These are phyloP conservation scores for Crotophaga sulcirostris DNA, from an alignment of 2,113 vertebrate species.

Conservation along the genomic window DNA sequence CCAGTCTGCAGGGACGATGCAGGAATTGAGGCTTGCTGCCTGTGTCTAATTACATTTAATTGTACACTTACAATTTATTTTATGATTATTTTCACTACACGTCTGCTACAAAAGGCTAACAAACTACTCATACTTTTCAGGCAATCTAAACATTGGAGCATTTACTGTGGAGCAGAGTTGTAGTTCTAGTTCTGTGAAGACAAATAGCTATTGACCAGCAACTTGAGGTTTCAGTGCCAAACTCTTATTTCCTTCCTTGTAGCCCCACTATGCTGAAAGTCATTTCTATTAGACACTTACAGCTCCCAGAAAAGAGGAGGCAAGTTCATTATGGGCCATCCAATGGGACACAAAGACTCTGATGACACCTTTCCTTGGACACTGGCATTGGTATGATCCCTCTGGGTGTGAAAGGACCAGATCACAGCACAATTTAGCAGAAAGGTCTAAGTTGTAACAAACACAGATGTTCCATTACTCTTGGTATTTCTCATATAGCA, in stretches of 20 bases:
- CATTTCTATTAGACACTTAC: not conserved
- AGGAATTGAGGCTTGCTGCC: not conserved
- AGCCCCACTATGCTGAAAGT: not conserved
- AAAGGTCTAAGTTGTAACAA: not conserved
- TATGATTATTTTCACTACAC: not conserved
- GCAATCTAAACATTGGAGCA: not conserved
- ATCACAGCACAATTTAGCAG: not conserved
- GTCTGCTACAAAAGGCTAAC: not conserved
- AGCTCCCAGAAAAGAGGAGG: not conserved
- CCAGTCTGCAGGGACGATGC: not conserved
- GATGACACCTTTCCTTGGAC: not conserved
- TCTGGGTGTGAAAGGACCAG: not conserved
- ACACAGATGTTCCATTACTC: not conserved
- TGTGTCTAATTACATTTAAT: not conserved
- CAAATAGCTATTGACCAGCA: not conserved
- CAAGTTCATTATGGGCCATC: not conserved
- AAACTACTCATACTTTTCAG: not conserved
- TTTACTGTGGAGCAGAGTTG: not conserved
- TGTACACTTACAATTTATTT: not conserved
- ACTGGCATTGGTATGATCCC: not conserved
- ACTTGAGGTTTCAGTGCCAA: not conserved
- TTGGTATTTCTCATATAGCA: not conserved
- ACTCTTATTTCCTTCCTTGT: not conserved
- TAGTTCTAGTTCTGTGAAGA: not conserved
- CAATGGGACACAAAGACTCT: not conserved